Base-by-base conservation (phyloP, 2,797 vertebrate species). In the Neosilurus hyrtlii region DNA sequence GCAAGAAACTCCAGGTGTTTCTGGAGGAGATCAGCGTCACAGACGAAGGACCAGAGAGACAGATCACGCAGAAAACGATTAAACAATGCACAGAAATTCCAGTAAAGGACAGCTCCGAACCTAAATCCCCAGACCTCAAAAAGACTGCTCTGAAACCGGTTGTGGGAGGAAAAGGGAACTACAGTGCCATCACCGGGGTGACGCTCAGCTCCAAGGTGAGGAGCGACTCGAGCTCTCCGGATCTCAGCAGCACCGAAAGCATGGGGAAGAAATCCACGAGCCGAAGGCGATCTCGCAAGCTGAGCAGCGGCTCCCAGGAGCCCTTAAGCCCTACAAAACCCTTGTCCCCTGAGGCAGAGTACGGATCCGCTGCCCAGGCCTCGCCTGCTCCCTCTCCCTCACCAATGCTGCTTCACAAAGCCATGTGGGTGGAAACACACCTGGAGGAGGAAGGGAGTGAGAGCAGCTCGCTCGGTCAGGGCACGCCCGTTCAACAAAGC, bases 401-500 rank as follows among this genome's bases (percentile, higher is more conserved):
- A 72, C 91, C 92, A 24, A n/a, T 85, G 26, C 4, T 87, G 20
- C 76, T 91, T 15, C 89, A 94, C 90, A 94, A 88, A 91, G 92
- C 92, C 52, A 84, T 93, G 72, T 92, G 91, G 93, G 92, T 94
- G 90, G 92, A 95, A 91, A 93, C 92, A 37, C 85, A 93, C 92
- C 86, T 94, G 87, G 90, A 90, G 30, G 90, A 92, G 79, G 88
- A 88, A 84, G 87, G 78, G 77, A 92, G 89, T 87, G 90, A 91
- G 86, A 86, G 81, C 85, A 91, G 93, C 87, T 93, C 91, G 0
- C 91, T 91, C 88, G 82, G 90, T 73, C 88, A 90, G 81, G 90
- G 91, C 20, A 78, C 93, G 87, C 91, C 89, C 85, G 93, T 86
- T 35, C 88, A 54, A 54, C 92, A 93, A 14, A 91, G 92, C 90